phyloP scores from a whole-genome alignment of 2,888 invertebrate species.

The Graphium colonna region DNA sequence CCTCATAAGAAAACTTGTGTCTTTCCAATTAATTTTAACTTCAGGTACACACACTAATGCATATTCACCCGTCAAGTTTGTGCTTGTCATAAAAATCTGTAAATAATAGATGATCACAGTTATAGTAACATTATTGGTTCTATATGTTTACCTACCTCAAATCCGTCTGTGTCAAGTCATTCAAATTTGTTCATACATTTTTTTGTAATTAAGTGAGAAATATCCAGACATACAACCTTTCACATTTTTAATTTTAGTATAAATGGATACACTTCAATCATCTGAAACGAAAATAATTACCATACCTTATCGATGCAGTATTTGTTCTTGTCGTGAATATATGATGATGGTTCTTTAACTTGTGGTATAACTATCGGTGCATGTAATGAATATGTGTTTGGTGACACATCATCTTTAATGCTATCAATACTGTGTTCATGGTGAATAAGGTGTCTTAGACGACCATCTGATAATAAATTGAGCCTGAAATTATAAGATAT shows the following conservation, averaged over 20 bases:
- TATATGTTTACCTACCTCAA: too few species aligned
- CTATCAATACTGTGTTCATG: conserved; percentile 72
- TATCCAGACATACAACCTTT: too few species aligned
- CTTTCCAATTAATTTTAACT: conserved; percentile 85
- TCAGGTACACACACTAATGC: conserved; percentile 88
- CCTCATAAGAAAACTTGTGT: conserved; percentile 85
- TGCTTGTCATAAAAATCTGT: conserved; percentile 71
- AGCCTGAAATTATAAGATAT: conserved; percentile 61
- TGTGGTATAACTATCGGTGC: conserved; percentile 63
- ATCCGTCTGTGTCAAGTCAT: too few species aligned
- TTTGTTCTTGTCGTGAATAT: conserved; percentile 86
- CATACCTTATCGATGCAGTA: conserved; percentile 91
- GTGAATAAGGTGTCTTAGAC: conserved; percentile 86
- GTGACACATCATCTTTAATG: conserved; percentile 54
- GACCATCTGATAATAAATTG: conserved; percentile 84
- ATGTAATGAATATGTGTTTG: conserved; percentile 51
- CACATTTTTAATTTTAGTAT: too few species aligned
- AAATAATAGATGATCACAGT: too few species aligned
- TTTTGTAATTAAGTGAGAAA: too few species aligned
- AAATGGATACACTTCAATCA: too few species aligned
- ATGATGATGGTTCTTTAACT: conserved; percentile 77
- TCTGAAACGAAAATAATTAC: not conserved
- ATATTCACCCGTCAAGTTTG: conserved; percentile 81
- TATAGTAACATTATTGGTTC: too few species aligned
- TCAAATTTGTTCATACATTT: not conserved